A percentile compares a stretch with the other conserved stretches of the same genome.
phyloP scores from a whole-genome alignment of 1,140 invertebrate genomes.

The Coptotermes formosanus region DNA sequence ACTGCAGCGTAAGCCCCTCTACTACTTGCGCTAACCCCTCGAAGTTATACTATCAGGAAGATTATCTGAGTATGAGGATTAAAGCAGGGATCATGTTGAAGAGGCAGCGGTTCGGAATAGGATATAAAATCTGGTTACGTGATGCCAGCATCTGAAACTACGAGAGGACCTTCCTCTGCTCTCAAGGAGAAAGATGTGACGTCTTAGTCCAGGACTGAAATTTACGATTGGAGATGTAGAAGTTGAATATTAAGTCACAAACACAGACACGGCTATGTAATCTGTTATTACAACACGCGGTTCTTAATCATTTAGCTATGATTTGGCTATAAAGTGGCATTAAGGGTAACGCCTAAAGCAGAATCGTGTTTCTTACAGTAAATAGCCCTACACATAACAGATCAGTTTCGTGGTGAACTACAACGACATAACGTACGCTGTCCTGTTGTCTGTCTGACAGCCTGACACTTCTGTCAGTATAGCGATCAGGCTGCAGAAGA shows the following conservation, averaged over 20 bases:
- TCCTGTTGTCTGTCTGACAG: no score
- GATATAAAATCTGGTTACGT: slow-evolving; percentile 9
- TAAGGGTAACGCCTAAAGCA: no score
- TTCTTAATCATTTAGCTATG: not conserved
- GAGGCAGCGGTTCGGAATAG: not conserved
- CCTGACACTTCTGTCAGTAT: no score
- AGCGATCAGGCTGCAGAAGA: no score
- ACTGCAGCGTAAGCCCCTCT: not conserved
- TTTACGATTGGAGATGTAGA: not conserved
- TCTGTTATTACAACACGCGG: not conserved
- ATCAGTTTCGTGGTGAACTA: no score
- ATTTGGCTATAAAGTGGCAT: not conserved
- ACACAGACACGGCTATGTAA: not conserved
- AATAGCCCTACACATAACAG: no score
- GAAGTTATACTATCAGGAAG: not conserved
- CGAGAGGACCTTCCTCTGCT: not conserved
- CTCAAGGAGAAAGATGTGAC: not conserved
- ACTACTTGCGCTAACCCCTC: not conserved
- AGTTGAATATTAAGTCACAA: not conserved
- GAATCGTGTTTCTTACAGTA: no score
- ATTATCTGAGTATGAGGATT: slow-evolving; percentile 19
- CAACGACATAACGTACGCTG: no score
- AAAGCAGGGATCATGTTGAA: not conserved
- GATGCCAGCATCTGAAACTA: not conserved
- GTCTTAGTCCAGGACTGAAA: not conserved